phyloP scores from a whole-genome alignment of 2,113 vertebrate genomes.

The Antechinus flavipes region DNA sequence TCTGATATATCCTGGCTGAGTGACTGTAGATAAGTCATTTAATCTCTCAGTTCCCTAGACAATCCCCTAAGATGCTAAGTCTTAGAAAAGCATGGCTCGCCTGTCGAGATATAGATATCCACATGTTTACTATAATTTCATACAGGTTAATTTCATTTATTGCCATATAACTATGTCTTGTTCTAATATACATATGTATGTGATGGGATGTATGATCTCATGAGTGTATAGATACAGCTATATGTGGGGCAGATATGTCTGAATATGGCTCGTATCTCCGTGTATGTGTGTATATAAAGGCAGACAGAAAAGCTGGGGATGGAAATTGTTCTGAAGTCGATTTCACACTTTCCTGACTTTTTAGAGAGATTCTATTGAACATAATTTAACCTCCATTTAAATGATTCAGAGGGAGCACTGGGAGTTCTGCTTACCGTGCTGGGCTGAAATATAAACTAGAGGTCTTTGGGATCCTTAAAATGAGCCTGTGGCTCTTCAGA shows the following conservation, averaged over 20 bases:
- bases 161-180: not conserved
- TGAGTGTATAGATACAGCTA: not conserved
- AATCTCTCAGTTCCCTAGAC: not conserved
- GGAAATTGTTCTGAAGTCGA: slow-evolving; percentile 24
- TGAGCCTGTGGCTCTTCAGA: not conserved
- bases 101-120: not conserved
- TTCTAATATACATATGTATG: not conserved
- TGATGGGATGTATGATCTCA: not conserved
- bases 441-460: not conserved
- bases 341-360: slow-evolving; percentile 30
- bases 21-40: not conserved
- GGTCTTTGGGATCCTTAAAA: not conserved
- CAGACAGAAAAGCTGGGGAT: slow-evolving; percentile 3
- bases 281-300: not conserved
- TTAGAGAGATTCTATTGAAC: not conserved
- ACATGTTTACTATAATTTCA: not conserved
- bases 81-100: not conserved
- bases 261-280: not conserved
- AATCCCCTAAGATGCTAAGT: not conserved
- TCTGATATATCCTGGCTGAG: not conserved
- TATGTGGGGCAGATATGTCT: not conserved
- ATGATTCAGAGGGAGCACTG: fast-evolving
- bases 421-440: not conserved
- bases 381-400: not conserved
- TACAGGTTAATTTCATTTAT: not conserved